phyloP scores from a whole-genome alignment of 2,888 invertebrate genomes.

The Dinocampus coccinellae region DNA sequence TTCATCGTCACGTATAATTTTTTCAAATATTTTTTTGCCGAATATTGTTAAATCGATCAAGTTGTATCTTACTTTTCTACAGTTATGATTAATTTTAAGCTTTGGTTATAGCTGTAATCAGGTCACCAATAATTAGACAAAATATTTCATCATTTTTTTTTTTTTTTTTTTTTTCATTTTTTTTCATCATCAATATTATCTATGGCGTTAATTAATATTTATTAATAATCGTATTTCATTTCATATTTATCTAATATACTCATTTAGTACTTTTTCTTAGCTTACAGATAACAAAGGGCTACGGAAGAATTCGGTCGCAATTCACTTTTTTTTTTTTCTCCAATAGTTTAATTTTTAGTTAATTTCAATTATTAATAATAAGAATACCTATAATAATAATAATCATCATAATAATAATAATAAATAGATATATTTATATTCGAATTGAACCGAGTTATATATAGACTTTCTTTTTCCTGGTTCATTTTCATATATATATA shows the following conservation, averaged over 20 bases:
- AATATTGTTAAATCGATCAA: no score
- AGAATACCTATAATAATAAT: no score
- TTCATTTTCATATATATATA: no score
- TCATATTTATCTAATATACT: constrained; percentile 33
- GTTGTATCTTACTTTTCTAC: no score
- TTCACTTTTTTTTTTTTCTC: constrained; percentile 56
- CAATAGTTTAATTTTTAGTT: constrained; percentile 44
- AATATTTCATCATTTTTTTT: constrained; percentile 58
- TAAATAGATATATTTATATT: no score
- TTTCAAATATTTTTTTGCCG: no score
- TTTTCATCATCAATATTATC: not conserved
- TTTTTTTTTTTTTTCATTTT: not conserved
- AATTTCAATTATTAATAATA: constrained; percentile 49
- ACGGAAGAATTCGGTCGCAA: constrained; percentile 63
- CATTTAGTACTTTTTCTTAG: constrained; percentile 41
- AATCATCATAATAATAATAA: no score
- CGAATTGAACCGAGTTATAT: no score
- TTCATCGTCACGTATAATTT: no score
- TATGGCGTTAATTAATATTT: not conserved
- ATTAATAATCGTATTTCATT: not conserved
- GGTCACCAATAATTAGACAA: constrained; percentile 70
- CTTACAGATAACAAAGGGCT: constrained; percentile 66
- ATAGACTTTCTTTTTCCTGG: no score
- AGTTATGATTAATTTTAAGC: no score
- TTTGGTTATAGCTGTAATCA: no score